Evolutionary conservation across 2,888 invertebrate species (phyloP), one percentile per base, ranked within the genome.

Genomic region (Synergus itoensis): DNA sequence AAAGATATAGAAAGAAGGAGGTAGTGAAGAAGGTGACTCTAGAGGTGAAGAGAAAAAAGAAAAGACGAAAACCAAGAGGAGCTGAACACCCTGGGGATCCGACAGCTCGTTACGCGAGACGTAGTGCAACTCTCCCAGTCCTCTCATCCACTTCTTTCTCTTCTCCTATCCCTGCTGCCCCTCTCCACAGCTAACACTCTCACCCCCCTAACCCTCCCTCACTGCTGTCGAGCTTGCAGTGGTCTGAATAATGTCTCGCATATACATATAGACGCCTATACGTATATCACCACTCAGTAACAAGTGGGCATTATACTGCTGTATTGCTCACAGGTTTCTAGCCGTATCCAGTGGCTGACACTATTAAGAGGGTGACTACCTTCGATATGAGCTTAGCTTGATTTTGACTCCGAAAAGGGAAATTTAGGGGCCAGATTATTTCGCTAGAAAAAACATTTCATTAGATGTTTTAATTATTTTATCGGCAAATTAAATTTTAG

Each of bases 51-150:
- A 53, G 57, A 79, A 73, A 80, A 81, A 79, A 78, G 80, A 64
- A 40, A 81, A 82, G 81, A 81, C 77, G 81, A 80, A 82, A 83
- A 84, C 82, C 84, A 82, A 81, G 83, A 86, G 85, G 80, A 86
- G 85, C 89, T 87, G 89, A 90, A 91, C 87, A 90, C 91, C 88
- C 90, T 88, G 83, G 91, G 90, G 91, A 91, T 86, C 87, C 88
- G 86, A 90, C 90, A 91, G 91, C 91, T 91, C 91, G 91, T 92
- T 92, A 91, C 89, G 89, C 86, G 87, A 91, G 88, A 90, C 90
- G 89, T 89, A 88, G 87, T 87, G 86, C 88, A 86, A 87, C 87
- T 88, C 87, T 86, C 84, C 84, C 84, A 80, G 82, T 80, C 84
- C 82, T 85, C 81, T 82, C 86, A 79, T 81, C 84, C 84, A 63